These are phyloP conservation scores for Molothrus ater DNA, from an alignment of 2,797 vertebrate genomes.

Conservation along the genomic window DNA sequence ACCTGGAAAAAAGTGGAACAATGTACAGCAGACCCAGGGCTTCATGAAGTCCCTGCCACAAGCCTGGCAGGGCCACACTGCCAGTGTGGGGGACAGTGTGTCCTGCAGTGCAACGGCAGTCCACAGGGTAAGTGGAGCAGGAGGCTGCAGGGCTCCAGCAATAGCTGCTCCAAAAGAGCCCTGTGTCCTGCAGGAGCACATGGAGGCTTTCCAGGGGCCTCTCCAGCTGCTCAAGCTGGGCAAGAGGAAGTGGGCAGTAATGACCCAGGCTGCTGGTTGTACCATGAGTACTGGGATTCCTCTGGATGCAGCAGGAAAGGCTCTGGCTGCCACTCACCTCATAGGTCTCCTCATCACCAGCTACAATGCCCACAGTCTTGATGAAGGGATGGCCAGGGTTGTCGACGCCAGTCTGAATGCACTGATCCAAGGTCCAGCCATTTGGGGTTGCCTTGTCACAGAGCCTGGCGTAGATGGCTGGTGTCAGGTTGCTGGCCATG, in stretches of 20 bases:
- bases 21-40: background rate
- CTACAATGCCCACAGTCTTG: conserved; percentile 88
- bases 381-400: conserved; percentile 98
- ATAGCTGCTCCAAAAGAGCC: background rate
- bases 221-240: background rate
- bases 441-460: conserved; percentile 90
- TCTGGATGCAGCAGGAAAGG: background rate
- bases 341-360: conserved; percentile 94
- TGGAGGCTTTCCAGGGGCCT: background rate
- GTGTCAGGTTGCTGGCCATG: conserved; percentile 93
- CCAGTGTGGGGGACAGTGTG: rapidly evolving
- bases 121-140: background rate
- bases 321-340: conserved; percentile 81
- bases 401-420: conserved; percentile 97
- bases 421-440: conserved; percentile 91
- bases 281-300: background rate
- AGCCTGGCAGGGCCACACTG: background rate
- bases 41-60: background rate
- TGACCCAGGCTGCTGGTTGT: background rate
- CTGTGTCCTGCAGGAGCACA: background rate
- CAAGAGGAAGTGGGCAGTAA: background rate
- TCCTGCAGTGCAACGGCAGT: background rate
- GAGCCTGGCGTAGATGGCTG: conserved; percentile 89
- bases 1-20: conserved; percentile 74
- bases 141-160: background rate